phyloP scores from a whole-genome alignment of 2,797 vertebrate species.

The Silurus aristotelis region DNA sequence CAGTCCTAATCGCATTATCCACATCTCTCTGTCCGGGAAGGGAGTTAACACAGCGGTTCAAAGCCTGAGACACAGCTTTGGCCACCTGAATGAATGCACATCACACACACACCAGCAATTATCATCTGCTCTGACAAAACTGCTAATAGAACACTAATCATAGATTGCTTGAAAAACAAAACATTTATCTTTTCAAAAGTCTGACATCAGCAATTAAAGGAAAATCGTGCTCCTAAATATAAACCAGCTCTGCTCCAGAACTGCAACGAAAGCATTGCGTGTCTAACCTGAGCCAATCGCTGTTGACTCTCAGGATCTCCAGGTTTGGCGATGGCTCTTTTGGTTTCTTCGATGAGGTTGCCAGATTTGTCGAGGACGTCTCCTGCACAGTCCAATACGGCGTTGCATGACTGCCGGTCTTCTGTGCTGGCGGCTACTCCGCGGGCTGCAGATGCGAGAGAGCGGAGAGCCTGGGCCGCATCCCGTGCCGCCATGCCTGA shows the following conservation, averaged over 20 bases:
- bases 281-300: slow-evolving; percentile 87
- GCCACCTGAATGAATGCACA: slow-evolving; percentile 81
- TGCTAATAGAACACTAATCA: slow-evolving; percentile 41
- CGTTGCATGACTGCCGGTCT: slow-evolving; percentile 77
- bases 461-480: slow-evolving; percentile 89
- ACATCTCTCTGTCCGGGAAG: slow-evolving; percentile 94
- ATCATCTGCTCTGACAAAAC: slow-evolving; percentile 34
- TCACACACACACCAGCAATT: slow-evolving; percentile 44
- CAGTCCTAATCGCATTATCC: slow-evolving; percentile 90
- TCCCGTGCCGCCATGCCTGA: slow-evolving; percentile 93
- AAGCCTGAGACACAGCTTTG: slow-evolving; percentile 92
- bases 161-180: slow-evolving; percentile 33
- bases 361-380: slow-evolving; percentile 95
- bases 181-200: slow-evolving; percentile 48
- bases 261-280: background rate
- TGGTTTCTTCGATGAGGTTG: slow-evolving; percentile 93
- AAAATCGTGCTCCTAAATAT: slow-evolving; percentile 37
- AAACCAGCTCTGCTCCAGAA: slow-evolving; percentile 9
- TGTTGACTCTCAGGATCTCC: slow-evolving; percentile 93
- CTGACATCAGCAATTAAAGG: slow-evolving; percentile 47
- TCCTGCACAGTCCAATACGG: slow-evolving; percentile 87
- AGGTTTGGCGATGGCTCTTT: slow-evolving; percentile 87
- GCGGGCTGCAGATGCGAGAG: slow-evolving; percentile 85
- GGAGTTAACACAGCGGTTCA: slow-evolving; percentile 92
- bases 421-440: slow-evolving; percentile 86